Base-by-base conservation (phyloP, 2,113 vertebrate species). In the Chitala chitala region DNA sequence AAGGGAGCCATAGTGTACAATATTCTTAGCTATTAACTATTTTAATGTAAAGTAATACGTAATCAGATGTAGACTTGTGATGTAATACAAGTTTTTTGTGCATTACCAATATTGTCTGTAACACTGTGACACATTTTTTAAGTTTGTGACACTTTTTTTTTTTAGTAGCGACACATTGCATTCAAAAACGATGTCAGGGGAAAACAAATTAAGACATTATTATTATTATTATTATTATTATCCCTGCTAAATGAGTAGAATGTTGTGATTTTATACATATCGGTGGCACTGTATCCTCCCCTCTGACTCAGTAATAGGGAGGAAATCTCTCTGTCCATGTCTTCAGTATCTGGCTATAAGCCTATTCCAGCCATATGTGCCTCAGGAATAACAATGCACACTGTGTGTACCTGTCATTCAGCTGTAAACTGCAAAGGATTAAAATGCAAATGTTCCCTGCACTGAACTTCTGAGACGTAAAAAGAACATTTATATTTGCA, bases 161-260 rank as follows among this genome's bases (percentile, higher is more conserved):
- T n/a, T n/a, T n/a, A n/a, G n/a, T n/a, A n/a, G n/a, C n/a, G n/a
- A n/a, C n/a, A n/a, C n/a, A n/a, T n/a, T n/a, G n/a, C n/a, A n/a
- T n/a, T n/a, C n/a, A n/a, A n/a, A n/a, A n/a, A n/a, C n/a, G n/a
- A n/a, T n/a, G n/a, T n/a, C n/a, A n/a, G n/a, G n/a, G n/a, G n/a
- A n/a, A n/a, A n/a, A n/a, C n/a, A n/a, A n/a, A n/a, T n/a, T n/a
- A n/a, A n/a, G n/a, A n/a, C n/a, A n/a, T n/a, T n/a, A n/a, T n/a
- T n/a, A n/a, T n/a, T n/a, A n/a, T n/a, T n/a, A n/a, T n/a, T n/a
- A n/a, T n/a, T n/a, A n/a, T n/a, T n/a, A n/a, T n/a, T n/a, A n/a
- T n/a, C n/a, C n/a, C 40, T 22, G 26, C 51, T 46, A 38, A 15
- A 80, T 76, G 69, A 81, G 75, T 85, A 75, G 71, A 53, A 15